Evolutionary conservation across 1,140 invertebrate species (phyloP), one percentile per base, ranked within the genome.

Genomic region (Steinernema khuongi): DNA sequence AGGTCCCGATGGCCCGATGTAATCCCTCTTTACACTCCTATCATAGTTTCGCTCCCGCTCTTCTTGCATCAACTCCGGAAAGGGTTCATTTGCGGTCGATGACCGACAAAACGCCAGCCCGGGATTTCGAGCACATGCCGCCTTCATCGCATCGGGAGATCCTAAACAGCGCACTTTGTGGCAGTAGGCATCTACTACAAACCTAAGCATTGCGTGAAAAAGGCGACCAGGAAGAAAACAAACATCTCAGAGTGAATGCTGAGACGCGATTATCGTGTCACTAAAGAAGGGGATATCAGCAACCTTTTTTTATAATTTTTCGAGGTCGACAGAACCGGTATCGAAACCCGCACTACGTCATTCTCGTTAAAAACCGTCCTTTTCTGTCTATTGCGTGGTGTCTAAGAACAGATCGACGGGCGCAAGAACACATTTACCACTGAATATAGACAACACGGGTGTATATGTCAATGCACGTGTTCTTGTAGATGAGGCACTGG

Each of bases 401-500:
- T n/a, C n/a, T n/a, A n/a, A n/a, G n/a, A n/a, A n/a, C n/a, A n/a
- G n/a, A n/a, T n/a, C n/a, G n/a, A n/a, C n/a, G n/a, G n/a, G n/a
- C n/a, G n/a, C n/a, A n/a, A n/a, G n/a, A n/a, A n/a, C n/a, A n/a
- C n/a, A n/a, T n/a, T n/a, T n/a, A n/a, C n/a, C n/a, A n/a, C n/a
- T n/a, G n/a, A n/a, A n/a, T n/a, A 69, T 76, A 76, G 30, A 76
- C 72, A 14, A 76, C 74, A 31, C 36, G 67, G 28, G 33, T 76
- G 66, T 72, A 76, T 26, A 71, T 28, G 67, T 76, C 74, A 74
- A 76, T 70, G 67, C 74, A 76, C 0, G 30, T 26, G 18, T 75
- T 19, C 26, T 76, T 76, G 31, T 75, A 76, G 22, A 72, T 43
- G 43, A 60, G 33, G 31, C 74, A 76, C n/a, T 50, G 50, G 28